Evolutionary conservation across 1,140 invertebrate genomes (phyloP).

Genomic region (Lasioglossum albipes): DNA sequence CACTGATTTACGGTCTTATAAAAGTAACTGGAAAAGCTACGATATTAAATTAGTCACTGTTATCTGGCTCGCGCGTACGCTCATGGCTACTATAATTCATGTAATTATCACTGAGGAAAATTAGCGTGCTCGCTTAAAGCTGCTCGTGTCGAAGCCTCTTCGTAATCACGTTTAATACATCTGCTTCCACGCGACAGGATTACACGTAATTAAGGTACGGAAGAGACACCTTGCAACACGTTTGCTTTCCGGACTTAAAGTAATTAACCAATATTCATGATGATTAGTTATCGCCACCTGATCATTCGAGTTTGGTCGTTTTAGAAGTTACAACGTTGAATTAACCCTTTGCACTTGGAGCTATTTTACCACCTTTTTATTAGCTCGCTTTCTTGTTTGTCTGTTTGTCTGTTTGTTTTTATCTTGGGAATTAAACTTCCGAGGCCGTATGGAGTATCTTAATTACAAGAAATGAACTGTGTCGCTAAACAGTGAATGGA

Average conservation of each 20-base stretch:
- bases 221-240: not conserved
- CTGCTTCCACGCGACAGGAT: not conserved
- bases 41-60: conserved; percentile 55
- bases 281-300: too few species aligned
- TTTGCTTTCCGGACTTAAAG: not conserved
- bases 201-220: conserved; percentile 30
- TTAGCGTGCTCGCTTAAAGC: conserved; percentile 25
- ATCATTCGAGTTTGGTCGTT: not conserved
- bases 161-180: conserved; percentile 16
- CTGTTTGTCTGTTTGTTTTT: too few species aligned
- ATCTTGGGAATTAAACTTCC: too few species aligned
- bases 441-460: too few species aligned
- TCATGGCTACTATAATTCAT: conserved; percentile 36
- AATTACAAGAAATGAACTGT: too few species aligned
- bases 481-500: too few species aligned
- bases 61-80: conserved; percentile 29
- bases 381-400: too few species aligned
- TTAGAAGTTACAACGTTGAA: not conserved
- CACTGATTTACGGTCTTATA: conserved; percentile 25
- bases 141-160: not conserved
- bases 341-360: too few species aligned
- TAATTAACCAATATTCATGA: not conserved
- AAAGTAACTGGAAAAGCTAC: conserved; percentile 52
- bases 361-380: too few species aligned
- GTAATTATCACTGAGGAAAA: conserved; percentile 42